Percentiles rank a stretch among this genome's conserved stretches.
phyloP scores from a whole-genome alignment of 2,113 vertebrate species.

The Halcyon senegalensis region DNA sequence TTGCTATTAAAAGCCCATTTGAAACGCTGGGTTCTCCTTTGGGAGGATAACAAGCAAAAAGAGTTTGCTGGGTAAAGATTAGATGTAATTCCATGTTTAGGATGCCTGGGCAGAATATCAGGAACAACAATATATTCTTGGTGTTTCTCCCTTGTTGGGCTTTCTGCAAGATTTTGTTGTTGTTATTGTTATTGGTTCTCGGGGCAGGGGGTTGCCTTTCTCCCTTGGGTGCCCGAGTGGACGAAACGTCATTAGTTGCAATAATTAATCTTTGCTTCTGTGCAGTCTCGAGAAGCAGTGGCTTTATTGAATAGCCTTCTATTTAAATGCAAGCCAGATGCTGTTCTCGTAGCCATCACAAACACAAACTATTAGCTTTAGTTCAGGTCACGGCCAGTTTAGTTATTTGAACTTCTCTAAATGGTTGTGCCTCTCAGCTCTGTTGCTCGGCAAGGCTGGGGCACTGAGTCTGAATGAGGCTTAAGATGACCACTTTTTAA shows the following conservation, averaged over 20 bases:
- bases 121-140: not conserved
- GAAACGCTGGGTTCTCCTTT: not conserved
- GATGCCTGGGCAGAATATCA: constrained; percentile 10
- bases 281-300: constrained; percentile 51
- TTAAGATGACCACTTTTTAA: not conserved
- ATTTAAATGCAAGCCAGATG: constrained; percentile 62
- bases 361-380: constrained; percentile 67
- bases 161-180: not conserved
- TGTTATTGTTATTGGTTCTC: not conserved
- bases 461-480: not conserved
- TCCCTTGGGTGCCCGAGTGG: constrained; percentile 7
- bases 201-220: constrained; percentile 18
- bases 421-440: not conserved
- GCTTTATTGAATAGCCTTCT: constrained; percentile 55
- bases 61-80: constrained; percentile 48
- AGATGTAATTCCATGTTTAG: constrained; percentile 46
- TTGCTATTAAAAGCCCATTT: constrained; percentile 61
- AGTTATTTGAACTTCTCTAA: constrained; percentile 57
- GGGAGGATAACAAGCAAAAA: constrained; percentile 23
- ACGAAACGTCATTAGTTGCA: not conserved
- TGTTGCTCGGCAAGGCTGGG: not conserved
- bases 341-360: constrained; percentile 57
- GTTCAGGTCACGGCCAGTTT: constrained; percentile 68
- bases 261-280: constrained; percentile 57
- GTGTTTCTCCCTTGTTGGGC: not conserved